Conservation (phyloP, 2,797 vertebrate species). For the Alcedo quadribrachys region DNA sequence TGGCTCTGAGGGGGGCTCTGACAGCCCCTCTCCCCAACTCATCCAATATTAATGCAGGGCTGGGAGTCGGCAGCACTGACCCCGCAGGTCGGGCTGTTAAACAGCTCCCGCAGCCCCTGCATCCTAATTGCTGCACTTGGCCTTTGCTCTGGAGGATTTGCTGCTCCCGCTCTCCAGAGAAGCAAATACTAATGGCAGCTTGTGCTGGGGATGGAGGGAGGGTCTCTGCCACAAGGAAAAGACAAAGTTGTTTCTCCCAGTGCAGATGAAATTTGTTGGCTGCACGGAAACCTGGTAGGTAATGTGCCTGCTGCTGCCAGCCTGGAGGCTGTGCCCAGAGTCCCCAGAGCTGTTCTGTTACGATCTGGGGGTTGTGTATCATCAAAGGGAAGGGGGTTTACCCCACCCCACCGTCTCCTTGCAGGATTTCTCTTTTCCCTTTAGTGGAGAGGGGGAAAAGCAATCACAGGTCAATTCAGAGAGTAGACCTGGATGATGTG, state of each 20-base stretch:
- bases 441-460: background rate
- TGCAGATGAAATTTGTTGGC: background rate
- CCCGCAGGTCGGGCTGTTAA: slow-evolving; percentile 88
- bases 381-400: background rate
- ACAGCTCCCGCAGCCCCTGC: slow-evolving; percentile 83
- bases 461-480: background rate
- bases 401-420: background rate
- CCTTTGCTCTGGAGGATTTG: slow-evolving; percentile 82
- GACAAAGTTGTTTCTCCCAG: slow-evolving; percentile 25
- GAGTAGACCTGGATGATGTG: background rate
- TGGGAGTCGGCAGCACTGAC: slow-evolving; percentile 84
- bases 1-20: slow-evolving; percentile 38
- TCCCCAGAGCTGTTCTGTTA: fast-evolving
- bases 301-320: fast-evolving
- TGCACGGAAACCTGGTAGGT: background rate
- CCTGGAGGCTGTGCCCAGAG: background rate
- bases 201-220: slow-evolving; percentile 9
- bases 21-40: slow-evolving; percentile 74
- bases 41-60: slow-evolving; percentile 89
- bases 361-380: background rate
- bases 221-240: slow-evolving; percentile 39
- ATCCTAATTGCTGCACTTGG: slow-evolving; percentile 87
- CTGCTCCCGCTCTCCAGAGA: slow-evolving; percentile 65
- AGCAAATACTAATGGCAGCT: slow-evolving; percentile 78
- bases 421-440: background rate